These are phyloP conservation scores for Equus quagga DNA, from an alignment of 2,113 vertebrate species.

Conservation along the genomic window DNA sequence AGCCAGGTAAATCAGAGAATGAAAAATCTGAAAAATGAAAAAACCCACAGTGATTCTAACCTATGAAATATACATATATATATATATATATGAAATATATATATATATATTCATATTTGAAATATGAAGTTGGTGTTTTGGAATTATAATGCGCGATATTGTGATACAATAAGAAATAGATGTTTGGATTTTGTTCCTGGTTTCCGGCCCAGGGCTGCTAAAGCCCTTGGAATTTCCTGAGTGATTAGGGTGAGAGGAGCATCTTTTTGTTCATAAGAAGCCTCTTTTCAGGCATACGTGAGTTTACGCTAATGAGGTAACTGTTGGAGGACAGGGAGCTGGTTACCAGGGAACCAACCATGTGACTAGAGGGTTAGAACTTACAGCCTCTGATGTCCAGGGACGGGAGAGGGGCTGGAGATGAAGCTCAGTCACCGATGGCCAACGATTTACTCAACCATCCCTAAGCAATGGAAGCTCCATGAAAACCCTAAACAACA, in stretches of 20 bases:
- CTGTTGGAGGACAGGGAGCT: neutral
- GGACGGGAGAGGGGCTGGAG: neutral
- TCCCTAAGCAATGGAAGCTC: neutral
- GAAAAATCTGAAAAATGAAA: neutral
- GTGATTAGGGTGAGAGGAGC: neutral
- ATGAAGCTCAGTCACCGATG: neutral
- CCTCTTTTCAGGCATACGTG: neutral
- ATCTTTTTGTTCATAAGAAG: neutral
- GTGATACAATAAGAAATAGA: neutral
- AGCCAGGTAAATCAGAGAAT: neutral
- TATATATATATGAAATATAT: neutral
- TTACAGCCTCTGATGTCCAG: neutral
- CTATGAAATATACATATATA: neutral
- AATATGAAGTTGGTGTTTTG: neutral
- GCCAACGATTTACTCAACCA: neutral
- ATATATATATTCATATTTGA: neutral
- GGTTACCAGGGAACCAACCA: neutral
- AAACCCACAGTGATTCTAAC: neutral
- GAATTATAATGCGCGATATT: neutral
- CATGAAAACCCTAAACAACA: neutral
- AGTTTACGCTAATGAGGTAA: neutral
- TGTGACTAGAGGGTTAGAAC: neutral
- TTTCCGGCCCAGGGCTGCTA: neutral
- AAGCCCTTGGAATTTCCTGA: neutral
- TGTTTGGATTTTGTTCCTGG: neutral